Base-by-base conservation (phyloP, 2,888 invertebrate species). In the Melanchra persicariae region DNA sequence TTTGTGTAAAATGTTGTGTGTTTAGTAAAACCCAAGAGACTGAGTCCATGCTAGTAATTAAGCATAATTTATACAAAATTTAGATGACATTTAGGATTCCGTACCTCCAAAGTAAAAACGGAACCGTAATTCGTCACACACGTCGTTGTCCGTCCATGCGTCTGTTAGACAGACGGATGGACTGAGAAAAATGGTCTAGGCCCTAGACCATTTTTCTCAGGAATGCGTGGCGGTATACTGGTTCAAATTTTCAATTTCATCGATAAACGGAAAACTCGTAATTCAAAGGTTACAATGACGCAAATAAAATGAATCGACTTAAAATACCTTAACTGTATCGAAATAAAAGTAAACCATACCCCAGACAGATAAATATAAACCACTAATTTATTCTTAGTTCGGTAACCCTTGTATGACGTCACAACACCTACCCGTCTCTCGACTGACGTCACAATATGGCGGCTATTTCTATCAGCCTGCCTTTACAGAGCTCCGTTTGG, bases 361-460 rank as follows among this genome's bases (percentile, higher is more conserved):
- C 22, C 26, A 52, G 52, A 64, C 75, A 22, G 47, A 68, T 17
- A 49, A n/a, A 58, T 45, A 22, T 24, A 47, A 47, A 59, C 10
- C 4, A 5, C 12, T 22, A 37, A 63, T 45, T 19, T 74, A 71
- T 78, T 62, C 7, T 59, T 60, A 40, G 43, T n/a, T 12, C 24
- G 9, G 15, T 1, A 10, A 24, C 30, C 40, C 40, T n/a, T 12
- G 19, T 2, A 15, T 43, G 12, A 79, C 64, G 54, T 73, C 58
- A 54, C 19, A 1, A 0, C 24, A 43, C n/a, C 26, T 8, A 37
- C 52, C 1, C 34, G 34, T 22, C 15, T 10, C 17, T 30, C 9
- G 9, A 6, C 12, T 59, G 59, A 79, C 60, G 74, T 64, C 49
- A 54, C 47, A 64, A 61, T 2, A 64, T 63, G 79, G 58, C 47